Conservation (phyloP, 2,113 vertebrate species). For the Tapirus terrestris region DNA sequence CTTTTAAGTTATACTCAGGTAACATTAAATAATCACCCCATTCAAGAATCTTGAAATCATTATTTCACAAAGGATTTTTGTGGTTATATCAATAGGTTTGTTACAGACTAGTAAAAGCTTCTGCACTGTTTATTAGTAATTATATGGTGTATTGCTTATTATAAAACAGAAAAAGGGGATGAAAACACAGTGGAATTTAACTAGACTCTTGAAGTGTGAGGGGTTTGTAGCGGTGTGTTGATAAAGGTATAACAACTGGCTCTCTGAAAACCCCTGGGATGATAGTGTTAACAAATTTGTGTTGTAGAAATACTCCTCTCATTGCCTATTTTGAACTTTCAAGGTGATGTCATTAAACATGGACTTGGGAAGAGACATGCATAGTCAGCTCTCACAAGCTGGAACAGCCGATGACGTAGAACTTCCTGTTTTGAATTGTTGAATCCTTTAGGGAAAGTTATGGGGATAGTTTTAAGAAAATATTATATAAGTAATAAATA, state of each 20-base stretch:
- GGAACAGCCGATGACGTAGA: neutral
- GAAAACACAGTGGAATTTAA: neutral
- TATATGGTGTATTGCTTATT: neutral
- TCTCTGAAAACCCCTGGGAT: neutral
- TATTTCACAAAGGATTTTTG: neutral
- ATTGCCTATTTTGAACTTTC: neutral
- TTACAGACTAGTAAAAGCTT: neutral
- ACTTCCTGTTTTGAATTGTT: neutral
- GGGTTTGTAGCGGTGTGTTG: rapidly evolving
- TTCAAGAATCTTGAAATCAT: neutral
- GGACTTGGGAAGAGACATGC: neutral
- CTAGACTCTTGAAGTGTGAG: neutral
- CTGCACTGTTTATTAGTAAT: neutral
- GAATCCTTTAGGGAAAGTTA: neutral
- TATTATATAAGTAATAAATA: neutral
- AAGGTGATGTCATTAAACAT: neutral
- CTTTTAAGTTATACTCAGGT: neutral
- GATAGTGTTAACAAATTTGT: neutral
- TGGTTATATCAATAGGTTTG: neutral
- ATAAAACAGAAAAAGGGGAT: neutral
- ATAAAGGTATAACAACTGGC: neutral
- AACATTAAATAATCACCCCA: neutral
- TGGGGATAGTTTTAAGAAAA: neutral
- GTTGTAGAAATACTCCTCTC: neutral
- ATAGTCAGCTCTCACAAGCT: neutral